Conservation (phyloP, 2,888 invertebrate species). For the Timandra comae region DNA sequence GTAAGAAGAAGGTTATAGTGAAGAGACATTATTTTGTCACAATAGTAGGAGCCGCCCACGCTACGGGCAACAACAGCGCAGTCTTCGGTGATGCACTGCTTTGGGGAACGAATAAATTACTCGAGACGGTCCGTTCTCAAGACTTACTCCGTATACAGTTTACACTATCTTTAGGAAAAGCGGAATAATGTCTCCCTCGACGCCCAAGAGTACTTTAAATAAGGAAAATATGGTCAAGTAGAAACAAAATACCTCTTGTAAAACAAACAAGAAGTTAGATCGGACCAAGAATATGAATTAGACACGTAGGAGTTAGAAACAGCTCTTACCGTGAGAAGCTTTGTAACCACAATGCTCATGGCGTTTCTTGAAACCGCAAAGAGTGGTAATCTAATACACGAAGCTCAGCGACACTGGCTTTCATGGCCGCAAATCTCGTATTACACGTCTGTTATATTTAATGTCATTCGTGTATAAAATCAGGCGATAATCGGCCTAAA, state of each 20-base stretch:
- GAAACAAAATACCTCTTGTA: constrained; percentile 3
- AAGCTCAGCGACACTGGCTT: constrained; percentile 74
- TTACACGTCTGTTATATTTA: constrained; percentile 45
- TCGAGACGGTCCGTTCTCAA: constrained; percentile 46
- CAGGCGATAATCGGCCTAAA: constrained; percentile 35
- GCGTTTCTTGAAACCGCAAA: constrained; percentile 69
- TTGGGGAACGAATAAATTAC: constrained; percentile 73
- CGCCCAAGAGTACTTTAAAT: constrained; percentile 20
- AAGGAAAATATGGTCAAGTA: constrained; percentile 15
- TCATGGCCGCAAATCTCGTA: constrained; percentile 67
- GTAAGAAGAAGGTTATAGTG: constrained; percentile 56
- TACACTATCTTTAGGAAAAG: constrained; percentile 50
- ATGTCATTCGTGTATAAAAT: constrained; percentile 22
- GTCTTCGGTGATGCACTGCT: constrained; percentile 73
- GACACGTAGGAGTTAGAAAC: constrained; percentile 28
- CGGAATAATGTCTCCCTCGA: constrained; percentile 44
- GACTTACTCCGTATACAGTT: constrained; percentile 53
- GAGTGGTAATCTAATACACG: constrained; percentile 72
- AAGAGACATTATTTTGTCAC: constrained; percentile 75
- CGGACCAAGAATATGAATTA: background rate
- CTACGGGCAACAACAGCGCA: constrained; percentile 55
- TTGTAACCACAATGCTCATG: constrained; percentile 64
- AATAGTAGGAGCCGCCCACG: constrained; percentile 73
- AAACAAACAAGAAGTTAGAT: background rate
- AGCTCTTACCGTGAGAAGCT: constrained; percentile 61